phyloP scores from a whole-genome alignment of 2,797 vertebrate genomes.

The Cyprinodon diabolis region DNA sequence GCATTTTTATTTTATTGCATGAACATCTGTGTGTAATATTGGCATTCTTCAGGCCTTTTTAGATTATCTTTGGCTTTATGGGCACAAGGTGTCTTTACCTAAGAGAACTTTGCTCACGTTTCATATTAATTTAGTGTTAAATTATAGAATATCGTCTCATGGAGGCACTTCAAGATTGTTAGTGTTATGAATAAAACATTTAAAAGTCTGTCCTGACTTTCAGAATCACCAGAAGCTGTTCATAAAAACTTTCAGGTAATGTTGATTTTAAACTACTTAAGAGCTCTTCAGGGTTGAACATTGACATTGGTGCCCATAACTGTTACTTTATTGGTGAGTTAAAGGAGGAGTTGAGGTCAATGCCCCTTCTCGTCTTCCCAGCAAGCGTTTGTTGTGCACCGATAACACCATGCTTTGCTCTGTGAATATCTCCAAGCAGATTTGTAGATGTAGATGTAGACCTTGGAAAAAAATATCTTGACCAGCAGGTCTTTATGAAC shows the following conservation, averaged over 20 bases:
- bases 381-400: slow-evolving; percentile 24
- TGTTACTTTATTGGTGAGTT: slow-evolving; percentile 51
- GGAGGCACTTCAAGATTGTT: background rate
- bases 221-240: background rate
- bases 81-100: background rate
- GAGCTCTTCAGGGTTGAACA: slow-evolving; percentile 48
- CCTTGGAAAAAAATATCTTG: slow-evolving; percentile 25
- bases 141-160: background rate
- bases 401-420: slow-evolving; percentile 43
- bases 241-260: slow-evolving; percentile 5
- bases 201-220: slow-evolving; percentile 3
- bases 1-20: background rate
- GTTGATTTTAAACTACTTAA: slow-evolving; percentile 38
- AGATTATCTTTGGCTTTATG: background rate
- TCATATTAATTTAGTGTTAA: background rate
- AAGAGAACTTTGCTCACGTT: background rate
- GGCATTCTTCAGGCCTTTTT: background rate
- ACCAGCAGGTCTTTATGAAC: slow-evolving; percentile 18
- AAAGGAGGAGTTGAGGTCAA: slow-evolving; percentile 26
- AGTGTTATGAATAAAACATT: background rate
- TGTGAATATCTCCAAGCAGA: slow-evolving; percentile 17
- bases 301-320: slow-evolving; percentile 48
- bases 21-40: background rate
- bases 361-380: slow-evolving; percentile 23
- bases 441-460: slow-evolving; percentile 23